Base-by-base conservation (phyloP, 2,113 vertebrate species). In the Chloebia gouldiae region DNA sequence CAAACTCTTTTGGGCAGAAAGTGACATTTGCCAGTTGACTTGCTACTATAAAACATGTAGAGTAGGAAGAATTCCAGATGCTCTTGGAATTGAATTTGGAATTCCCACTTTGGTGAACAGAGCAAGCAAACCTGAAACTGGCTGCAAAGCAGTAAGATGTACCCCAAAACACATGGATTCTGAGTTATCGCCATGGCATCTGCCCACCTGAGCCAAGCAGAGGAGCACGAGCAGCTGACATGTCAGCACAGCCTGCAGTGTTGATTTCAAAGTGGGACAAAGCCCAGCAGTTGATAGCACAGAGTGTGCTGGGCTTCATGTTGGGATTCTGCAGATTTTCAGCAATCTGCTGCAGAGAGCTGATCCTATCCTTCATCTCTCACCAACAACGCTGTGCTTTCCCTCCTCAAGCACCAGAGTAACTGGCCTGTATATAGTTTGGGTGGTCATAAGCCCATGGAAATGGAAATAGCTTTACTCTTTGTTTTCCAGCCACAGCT, bases 191-290 rank as follows among this genome's bases (percentile, higher is more conserved):
- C 15, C 18, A 9, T 63, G 30, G 27, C 7, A 19, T 28, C 44
- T 40, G 30, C 45, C 50, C 45, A 6, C 31, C 7, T 8, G 30
- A 60, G 50, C 54, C 44, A 17, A 27, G 54, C 50, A 50, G 61
- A 70, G 39, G 31, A 90, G 8, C 42, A 27, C 7, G 8, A 53
- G 59, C 8, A 33, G 28, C n/a, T 53, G 57, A 49, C 27, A 17
- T 0, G 0, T 27, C 31, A n/a, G 35, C 53, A 31, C 27, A 49
- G 59, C 15, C 78, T 45, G 49, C 64, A 45, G 53, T 2, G 9
- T 25, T 73, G 28, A 12, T n/a, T 73, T 65, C 56, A 22, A 37
- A 51, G 56, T 5, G n/a, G 39, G 49, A 24, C 45, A 53, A 60
- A 88, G 30, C 40, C 37, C 60, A 70, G 70, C 44, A 80, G 27